phyloP scores from a whole-genome alignment of 2,797 vertebrate genomes.

The Okamejei kenojei region DNA sequence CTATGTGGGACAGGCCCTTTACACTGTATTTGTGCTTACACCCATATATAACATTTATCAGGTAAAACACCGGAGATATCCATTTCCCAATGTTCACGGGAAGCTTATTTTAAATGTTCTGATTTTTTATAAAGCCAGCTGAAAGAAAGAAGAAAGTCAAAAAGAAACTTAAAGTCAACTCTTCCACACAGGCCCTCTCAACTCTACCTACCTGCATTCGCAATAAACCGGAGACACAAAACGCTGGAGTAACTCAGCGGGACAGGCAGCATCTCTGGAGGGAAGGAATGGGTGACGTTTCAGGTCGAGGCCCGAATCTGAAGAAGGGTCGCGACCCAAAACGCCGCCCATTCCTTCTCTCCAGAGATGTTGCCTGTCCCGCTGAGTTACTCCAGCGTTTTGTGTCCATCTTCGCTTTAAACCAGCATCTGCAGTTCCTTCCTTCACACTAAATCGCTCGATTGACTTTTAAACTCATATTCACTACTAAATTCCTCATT shows the following conservation, averaged over 20 bases:
- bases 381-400: no score
- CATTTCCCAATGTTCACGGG: neutral
- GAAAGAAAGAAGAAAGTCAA: neutral
- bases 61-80: neutral
- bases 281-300: no score
- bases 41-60: neutral
- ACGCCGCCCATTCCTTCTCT: no score
- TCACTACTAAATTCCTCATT: neutral
- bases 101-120: neutral
- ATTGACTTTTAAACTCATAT: neutral
- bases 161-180: neutral
- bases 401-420: no score
- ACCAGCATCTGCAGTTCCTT: no score
- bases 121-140: neutral
- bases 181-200: neutral
- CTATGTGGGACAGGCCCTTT: no score
- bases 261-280: no score
- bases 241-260: no score
- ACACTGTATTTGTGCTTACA: neutral
- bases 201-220: neutral
- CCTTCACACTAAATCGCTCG: neutral
- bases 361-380: no score
- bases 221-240: no score
- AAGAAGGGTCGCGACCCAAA: no score
- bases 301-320: no score